Percentiles rank a stretch among this genome's conserved stretches.
Evolutionary conservation across 2,113 vertebrate genomes (phyloP).

Genomic region (Sorex araneus): DNA sequence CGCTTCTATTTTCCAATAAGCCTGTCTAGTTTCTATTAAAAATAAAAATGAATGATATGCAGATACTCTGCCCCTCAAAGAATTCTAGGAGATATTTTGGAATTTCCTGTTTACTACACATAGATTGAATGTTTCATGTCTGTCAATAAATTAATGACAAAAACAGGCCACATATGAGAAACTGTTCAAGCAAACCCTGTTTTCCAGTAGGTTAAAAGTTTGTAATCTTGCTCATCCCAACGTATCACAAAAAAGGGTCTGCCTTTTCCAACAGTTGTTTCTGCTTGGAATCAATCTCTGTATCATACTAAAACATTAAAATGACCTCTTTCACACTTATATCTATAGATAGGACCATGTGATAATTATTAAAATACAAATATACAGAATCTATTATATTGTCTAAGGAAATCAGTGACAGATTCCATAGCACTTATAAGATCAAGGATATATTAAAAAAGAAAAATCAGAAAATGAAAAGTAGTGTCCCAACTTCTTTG

Average conservation of each 20-base stretch:
- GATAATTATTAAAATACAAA: background rate
- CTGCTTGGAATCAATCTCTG: background rate
- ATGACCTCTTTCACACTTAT: background rate
- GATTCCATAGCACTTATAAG: background rate
- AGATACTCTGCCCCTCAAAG: background rate
- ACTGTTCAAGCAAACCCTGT: background rate
- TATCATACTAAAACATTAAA: constrained; percentile 23
- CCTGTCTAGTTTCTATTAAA: no score
- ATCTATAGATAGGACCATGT: background rate
- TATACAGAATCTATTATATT: background rate
- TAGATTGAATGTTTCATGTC: constrained; percentile 26
- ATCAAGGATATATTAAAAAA: background rate
- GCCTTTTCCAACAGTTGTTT: constrained; percentile 25
- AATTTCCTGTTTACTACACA: background rate
- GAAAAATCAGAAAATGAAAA: constrained; percentile 29
- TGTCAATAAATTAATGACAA: constrained; percentile 34
- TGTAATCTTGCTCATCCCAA: background rate
- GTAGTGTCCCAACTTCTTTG: background rate
- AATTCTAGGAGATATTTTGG: background rate
- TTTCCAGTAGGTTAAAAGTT: background rate
- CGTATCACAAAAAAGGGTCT: background rate
- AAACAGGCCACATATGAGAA: background rate
- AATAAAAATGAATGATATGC: background rate
- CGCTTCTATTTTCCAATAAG: no score
- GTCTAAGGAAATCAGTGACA: background rate